These are phyloP conservation scores for Triplophysa yarkandensis DNA, from an alignment of 2,797 vertebrate genomes.

Conservation along the genomic window DNA sequence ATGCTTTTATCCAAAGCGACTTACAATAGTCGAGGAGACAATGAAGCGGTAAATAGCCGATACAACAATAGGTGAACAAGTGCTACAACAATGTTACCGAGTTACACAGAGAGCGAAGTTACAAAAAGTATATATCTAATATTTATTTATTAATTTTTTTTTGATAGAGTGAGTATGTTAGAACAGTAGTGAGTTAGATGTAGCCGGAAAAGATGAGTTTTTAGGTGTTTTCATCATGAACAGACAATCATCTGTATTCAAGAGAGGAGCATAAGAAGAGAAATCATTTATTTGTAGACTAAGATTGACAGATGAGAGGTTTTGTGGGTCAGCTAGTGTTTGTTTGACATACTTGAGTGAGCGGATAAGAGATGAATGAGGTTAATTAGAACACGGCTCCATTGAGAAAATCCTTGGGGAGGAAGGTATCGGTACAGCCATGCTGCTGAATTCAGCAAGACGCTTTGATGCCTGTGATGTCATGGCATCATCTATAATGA, in stretches of 20 bases:
- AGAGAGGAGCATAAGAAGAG: slow-evolving; percentile 1
- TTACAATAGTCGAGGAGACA: no score
- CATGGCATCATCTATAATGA: slow-evolving; percentile 19
- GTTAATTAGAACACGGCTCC: slow-evolving; percentile 55
- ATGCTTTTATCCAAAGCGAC: no score
- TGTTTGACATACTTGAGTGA: slow-evolving; percentile 56
- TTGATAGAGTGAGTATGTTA: no score
- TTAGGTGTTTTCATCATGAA: no score
- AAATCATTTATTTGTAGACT: slow-evolving; percentile 4
- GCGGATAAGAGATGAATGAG: slow-evolving; percentile 48
- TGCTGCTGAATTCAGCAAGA: slow-evolving; percentile 38
- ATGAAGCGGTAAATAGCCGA: no score
- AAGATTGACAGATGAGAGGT: slow-evolving; percentile 31
- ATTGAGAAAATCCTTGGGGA: slow-evolving; percentile 44
- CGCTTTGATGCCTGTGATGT: background rate
- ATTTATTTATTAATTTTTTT: no score
- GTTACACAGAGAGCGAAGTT: no score
- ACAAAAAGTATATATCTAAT: no score
- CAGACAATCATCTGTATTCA: slow-evolving; percentile 19
- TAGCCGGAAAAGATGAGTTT: no score
- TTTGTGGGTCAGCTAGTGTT: slow-evolving; percentile 48
- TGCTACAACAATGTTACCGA: no score
- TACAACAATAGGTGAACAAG: no score
- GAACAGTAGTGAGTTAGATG: no score
- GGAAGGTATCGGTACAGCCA: slow-evolving; percentile 42